These are phyloP conservation scores for Dysmachus trigonus DNA, from an alignment of 2,888 invertebrate genomes.

Conservation along the genomic window DNA sequence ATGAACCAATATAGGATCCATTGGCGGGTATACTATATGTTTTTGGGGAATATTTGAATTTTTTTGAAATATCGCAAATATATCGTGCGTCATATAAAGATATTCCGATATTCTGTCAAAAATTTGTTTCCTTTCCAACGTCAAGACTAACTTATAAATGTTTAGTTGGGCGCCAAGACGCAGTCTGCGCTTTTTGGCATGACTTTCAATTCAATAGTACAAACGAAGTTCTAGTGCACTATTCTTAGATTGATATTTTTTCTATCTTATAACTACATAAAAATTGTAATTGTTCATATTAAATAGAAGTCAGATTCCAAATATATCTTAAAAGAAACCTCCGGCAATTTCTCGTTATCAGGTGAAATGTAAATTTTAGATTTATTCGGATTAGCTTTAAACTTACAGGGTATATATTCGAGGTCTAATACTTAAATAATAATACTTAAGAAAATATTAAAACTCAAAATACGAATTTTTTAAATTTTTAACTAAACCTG, in stretches of 20 bases:
- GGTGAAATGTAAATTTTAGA: no score
- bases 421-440: no score
- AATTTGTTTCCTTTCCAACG: not conserved
- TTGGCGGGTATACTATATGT: not conserved
- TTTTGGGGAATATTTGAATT: not conserved
- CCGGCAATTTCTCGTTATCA: no score
- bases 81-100: not conserved
- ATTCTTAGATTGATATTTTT: not conserved
- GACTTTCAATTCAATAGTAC: not conserved
- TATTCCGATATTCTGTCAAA: not conserved
- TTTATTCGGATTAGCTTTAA: no score
- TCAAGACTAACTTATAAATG: not conserved
- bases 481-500: no score
- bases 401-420: no score
- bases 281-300: no score
- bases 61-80: not conserved
- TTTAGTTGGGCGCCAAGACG: not conserved
- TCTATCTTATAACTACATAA: no score
- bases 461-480: no score
- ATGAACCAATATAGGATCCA: not conserved
- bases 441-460: no score
- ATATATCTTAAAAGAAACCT: no score
- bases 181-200: not conserved
- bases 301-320: no score
- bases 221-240: not conserved